Evolutionary conservation across 2,888 invertebrate genomes (phyloP), one percentile per base, ranked within the genome.

Genomic region (Octonoba sinensis): DNA sequence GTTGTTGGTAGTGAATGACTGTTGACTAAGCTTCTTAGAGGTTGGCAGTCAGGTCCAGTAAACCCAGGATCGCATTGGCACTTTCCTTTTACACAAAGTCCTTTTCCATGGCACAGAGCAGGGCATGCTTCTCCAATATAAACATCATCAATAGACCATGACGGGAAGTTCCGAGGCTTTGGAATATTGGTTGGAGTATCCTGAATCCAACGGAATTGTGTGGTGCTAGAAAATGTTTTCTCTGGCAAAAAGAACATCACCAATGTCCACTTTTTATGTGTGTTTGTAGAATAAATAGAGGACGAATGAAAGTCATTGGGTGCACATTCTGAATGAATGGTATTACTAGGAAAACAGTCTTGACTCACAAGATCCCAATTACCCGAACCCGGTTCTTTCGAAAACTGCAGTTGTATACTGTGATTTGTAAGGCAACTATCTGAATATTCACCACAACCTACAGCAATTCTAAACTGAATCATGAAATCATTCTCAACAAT

Each of bases 61-160:
- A 88, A 90, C 13, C 89, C 89, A 15, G 85, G 81, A 24, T 88
- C 85, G 86, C 91, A 91, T 4, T 82, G 75, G 85, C 91, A 91
- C 1, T 81, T 85, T 2, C 87, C 87, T 47, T 88, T 83, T 11
- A 82, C 36, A 85, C 89, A 90, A 18, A 83, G 75, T 13, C 89
- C 89, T 73, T 88, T 86, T 1, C 89, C 89, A 77, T 86, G 85
- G 85, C 89, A 89, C 86, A 88, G 86, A 3, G 86, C 84, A 2
- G 87, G 87, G 84, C 89, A 89, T 8, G 85, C 85, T 81, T 87
- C 88, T 1, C 89, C 89, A 22, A 89, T 86, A 83, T 88, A 89
- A 15, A 89, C 86, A 79, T 89, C 88, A 85, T 88, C 88, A 36
- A 89, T 84, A 16, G 88, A 88, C 89, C 89, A 89, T 4, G 86